A percentile compares a stretch with the other conserved stretches of the same genome.
phyloP scores from a whole-genome alignment of 2,797 vertebrate genomes.

The Pempheris klunzingeri region DNA sequence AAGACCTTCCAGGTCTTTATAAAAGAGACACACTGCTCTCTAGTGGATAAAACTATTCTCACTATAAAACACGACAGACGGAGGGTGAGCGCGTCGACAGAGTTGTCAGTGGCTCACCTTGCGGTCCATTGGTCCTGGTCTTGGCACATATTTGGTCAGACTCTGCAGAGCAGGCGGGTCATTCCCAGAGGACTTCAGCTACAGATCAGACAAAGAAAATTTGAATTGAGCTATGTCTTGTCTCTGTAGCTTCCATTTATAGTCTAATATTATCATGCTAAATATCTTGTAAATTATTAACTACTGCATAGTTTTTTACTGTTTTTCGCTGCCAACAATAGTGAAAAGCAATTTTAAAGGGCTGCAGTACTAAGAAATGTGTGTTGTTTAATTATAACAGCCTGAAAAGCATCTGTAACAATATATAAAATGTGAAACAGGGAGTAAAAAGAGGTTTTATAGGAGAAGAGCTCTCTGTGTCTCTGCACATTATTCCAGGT shows the following conservation, averaged over 20 bases:
- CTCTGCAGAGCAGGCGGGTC: constrained; percentile 43
- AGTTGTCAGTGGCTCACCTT: constrained; percentile 47
- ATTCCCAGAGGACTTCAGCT: constrained; percentile 50
- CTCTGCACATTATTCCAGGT: constrained; percentile 52
- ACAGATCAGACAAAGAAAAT: constrained; percentile 4
- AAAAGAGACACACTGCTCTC: constrained; percentile 55
- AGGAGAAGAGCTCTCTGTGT: constrained; percentile 13
- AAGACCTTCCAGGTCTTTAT: background rate
- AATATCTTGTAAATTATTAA: background rate
- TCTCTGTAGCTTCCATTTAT: background rate
- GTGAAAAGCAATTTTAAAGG: background rate
- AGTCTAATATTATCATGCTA: background rate
- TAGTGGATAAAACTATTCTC: constrained; percentile 47
- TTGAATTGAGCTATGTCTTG: background rate
- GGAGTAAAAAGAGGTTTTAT: no score
- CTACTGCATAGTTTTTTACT: background rate
- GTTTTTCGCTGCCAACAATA: background rate
- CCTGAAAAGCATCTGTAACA: background rate
- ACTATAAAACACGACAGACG: background rate
- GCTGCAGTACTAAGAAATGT: background rate
- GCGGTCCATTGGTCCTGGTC: constrained; percentile 64
- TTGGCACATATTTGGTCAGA: constrained; percentile 72
- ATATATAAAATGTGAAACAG: background rate
- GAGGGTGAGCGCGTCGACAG: background rate
- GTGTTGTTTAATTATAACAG: background rate